Evolutionary conservation across 1,140 invertebrate genomes (phyloP).

Genomic region (Diplogasteroides magnus): DNA sequence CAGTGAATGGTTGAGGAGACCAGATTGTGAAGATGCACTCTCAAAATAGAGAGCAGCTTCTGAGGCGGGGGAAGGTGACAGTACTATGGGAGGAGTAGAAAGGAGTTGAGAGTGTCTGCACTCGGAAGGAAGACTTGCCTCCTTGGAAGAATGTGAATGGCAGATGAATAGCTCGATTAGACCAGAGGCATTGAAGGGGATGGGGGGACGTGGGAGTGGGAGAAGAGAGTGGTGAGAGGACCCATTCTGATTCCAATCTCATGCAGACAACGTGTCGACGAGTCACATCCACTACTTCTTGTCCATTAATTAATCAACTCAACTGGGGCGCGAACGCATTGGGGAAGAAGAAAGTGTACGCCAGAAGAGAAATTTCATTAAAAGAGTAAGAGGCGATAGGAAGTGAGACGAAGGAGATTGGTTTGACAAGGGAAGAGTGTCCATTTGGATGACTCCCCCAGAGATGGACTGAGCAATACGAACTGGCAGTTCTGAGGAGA

Average conservation of each 20-base stretch:
- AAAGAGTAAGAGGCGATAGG: neutral
- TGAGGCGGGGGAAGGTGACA: neutral
- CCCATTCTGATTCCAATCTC: no score
- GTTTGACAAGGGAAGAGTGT: no score
- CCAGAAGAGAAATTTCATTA: constrained; percentile 1
- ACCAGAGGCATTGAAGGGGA: neutral
- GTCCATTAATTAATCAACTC: no score
- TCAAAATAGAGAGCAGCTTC: neutral
- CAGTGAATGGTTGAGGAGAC: neutral
- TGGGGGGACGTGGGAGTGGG: no score
- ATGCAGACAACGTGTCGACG: no score
- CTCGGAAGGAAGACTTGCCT: neutral
- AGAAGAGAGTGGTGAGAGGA: no score
- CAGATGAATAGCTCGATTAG: constrained; percentile 1
- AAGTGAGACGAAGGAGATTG: neutral
- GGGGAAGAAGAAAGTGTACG: no score
- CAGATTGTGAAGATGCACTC: neutral
- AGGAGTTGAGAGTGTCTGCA: neutral
- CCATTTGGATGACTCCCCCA: no score
- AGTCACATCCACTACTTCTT: no score
- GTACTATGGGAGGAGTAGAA: neutral
- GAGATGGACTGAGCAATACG: no score
- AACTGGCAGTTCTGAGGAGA: no score
- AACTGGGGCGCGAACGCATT: no score
- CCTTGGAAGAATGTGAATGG: neutral